Percentiles rank a stretch among this genome's conserved stretches.
phyloP scores from a whole-genome alignment of 2,888 invertebrate genomes.

The Zhuqinia jingwanae region DNA sequence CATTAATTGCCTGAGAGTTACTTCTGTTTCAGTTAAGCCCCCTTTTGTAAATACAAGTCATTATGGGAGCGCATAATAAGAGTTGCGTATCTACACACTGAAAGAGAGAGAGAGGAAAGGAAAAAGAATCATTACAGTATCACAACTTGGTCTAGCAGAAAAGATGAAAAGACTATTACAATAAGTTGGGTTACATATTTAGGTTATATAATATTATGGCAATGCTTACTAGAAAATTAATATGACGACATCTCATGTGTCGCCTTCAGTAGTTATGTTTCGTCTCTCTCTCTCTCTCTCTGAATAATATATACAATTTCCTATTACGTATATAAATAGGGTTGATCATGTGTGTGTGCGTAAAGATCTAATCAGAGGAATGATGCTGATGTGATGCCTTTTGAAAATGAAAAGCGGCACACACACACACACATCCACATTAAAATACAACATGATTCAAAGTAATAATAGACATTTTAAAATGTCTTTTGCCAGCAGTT shows the following conservation, averaged over 20 bases:
- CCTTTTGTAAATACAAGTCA: conserved; percentile 61
- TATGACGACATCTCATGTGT: conserved; percentile 36
- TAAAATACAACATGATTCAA: conserved; percentile 50
- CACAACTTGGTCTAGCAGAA: not conserved
- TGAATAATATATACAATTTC: conserved; percentile 35
- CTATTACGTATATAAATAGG: not conserved
- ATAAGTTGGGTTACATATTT: too few species aligned
- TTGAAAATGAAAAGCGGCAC: conserved; percentile 60
- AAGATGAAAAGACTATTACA: conserved; percentile 6
- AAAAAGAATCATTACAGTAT: not conserved
- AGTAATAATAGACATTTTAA: conserved; percentile 37
- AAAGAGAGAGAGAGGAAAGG: not conserved
- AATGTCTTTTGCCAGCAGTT: conserved; percentile 12
- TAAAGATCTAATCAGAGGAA: conserved; percentile 61
- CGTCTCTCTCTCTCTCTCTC: not conserved
- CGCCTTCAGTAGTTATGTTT: conserved; percentile 28
- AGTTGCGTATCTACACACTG: conserved; percentile 29
- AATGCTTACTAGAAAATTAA: not conserved
- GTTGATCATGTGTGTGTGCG: conserved; percentile 46
- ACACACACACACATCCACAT: too few species aligned
- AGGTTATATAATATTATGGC: too few species aligned
- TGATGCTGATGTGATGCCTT: conserved; percentile 15
- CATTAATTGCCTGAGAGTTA: conserved; percentile 77
- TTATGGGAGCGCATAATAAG: conserved; percentile 45
- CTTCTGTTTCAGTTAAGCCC: conserved; percentile 68